These are phyloP conservation scores for Teleiodes luculella DNA, from an alignment of 2,888 invertebrate species.

Conservation along the genomic window DNA sequence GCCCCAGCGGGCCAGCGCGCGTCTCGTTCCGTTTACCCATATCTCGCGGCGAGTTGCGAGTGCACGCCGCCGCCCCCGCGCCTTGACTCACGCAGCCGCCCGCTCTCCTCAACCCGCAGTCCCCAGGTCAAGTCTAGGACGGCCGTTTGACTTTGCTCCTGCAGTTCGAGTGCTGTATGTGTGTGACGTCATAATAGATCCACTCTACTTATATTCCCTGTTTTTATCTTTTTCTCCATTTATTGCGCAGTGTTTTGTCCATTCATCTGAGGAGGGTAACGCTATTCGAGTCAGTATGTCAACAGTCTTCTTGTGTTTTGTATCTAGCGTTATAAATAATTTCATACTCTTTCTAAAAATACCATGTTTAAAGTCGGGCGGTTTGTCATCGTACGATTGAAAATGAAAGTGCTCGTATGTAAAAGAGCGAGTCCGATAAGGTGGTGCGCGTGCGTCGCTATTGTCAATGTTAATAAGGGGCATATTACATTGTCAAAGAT, in stretches of 20 bases:
- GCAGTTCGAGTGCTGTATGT: conserved; percentile 19
- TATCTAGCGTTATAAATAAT: no score
- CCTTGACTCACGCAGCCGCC: conserved; percentile 58
- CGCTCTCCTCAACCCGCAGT: conserved; percentile 34
- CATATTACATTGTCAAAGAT: no score
- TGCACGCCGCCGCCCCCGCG: conserved; percentile 64
- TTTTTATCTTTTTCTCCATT: background rate
- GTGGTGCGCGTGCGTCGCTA: conserved; percentile 58
- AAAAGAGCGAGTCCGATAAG: conserved; percentile 34
- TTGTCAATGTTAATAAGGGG: conserved; percentile 71
- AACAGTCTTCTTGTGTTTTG: no score
- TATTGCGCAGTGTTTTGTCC: no score
- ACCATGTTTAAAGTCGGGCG: background rate
- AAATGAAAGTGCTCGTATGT: conserved; percentile 46
- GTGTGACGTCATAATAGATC: background rate
- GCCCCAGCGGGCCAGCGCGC: conserved; percentile 67
- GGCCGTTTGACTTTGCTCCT: conserved; percentile 39
- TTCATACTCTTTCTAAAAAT: background rate
- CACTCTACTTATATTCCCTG: conserved; percentile 6
- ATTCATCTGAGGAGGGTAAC: no score
- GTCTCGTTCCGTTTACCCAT: conserved; percentile 75
- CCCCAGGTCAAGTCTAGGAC: conserved; percentile 57
- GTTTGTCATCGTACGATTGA: conserved; percentile 22
- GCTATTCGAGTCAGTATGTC: no score
- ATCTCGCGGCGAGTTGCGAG: conserved; percentile 73